Percentiles rank a stretch among this genome's conserved stretches.
Conservation (phyloP, 2,888 invertebrate genomes). For the Tipula confusa region DNA sequence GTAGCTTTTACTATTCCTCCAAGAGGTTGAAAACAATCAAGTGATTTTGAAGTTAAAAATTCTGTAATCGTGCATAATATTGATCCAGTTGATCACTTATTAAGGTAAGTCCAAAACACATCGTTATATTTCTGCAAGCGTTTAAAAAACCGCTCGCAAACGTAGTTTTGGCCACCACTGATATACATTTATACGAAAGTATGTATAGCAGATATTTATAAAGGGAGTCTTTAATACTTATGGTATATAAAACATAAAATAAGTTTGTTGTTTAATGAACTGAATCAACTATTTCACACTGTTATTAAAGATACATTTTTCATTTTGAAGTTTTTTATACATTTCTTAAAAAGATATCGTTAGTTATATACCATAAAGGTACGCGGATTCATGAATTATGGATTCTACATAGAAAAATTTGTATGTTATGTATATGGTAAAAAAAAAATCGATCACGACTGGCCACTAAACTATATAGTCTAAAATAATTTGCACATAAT, state of each 20-base stretch:
- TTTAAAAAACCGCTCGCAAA: too few species aligned
- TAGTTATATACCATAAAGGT: background rate
- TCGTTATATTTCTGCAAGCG: too few species aligned
- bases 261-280: conserved; percentile 26
- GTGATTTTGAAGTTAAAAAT: too few species aligned
- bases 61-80: too few species aligned
- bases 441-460: background rate
- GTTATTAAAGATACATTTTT: conserved; percentile 28
- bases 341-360: background rate
- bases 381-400: background rate
- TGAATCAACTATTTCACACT: conserved; percentile 28
- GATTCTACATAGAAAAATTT: background rate
- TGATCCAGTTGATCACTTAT: too few species aligned
- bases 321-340: background rate
- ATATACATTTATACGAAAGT: too few species aligned
- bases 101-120: too few species aligned
- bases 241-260: background rate
- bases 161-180: too few species aligned
- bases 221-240: background rate
- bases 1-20: too few species aligned
- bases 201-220: background rate
- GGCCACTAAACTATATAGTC: background rate
- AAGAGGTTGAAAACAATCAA: too few species aligned
- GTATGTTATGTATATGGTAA: background rate
- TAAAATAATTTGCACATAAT: background rate